Conservation (phyloP, 2,888 invertebrate genomes). For the Acleris literana region DNA sequence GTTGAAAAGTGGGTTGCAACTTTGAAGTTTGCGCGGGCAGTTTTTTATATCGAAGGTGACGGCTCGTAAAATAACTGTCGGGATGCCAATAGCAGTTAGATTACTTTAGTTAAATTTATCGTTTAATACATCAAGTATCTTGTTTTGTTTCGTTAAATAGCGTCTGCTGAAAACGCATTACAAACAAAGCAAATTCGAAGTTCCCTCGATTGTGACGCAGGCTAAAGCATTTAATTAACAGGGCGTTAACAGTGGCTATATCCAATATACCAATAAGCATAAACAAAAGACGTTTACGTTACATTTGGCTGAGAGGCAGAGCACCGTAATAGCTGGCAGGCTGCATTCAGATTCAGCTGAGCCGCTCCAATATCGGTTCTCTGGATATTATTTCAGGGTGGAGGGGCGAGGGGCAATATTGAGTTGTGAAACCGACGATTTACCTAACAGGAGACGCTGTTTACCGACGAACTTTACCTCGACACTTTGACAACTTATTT, state of each 20-base stretch:
- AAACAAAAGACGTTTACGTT: slow-evolving; percentile 73
- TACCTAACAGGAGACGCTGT: slow-evolving; percentile 77
- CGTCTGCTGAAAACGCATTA: neutral
- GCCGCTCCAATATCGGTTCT: slow-evolving; percentile 71
- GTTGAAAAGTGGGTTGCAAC: slow-evolving; percentile 25
- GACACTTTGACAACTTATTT: slow-evolving; percentile 83
- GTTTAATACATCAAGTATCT: neutral
- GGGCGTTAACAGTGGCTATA: slow-evolving; percentile 48
- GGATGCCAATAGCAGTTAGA: slow-evolving; percentile 19
- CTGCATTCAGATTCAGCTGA: slow-evolving; percentile 71
- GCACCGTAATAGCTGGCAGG: slow-evolving; percentile 59
- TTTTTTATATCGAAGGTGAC: slow-evolving; percentile 26
- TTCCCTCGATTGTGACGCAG: slow-evolving; percentile 37
- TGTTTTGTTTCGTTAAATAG: no score
- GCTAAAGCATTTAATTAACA: slow-evolving; percentile 49
- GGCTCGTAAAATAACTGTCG: slow-evolving; percentile 22
- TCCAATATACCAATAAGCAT: slow-evolving; percentile 57
- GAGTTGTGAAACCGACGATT: slow-evolving; percentile 80
- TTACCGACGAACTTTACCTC: slow-evolving; percentile 76
- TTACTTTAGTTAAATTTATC: slow-evolving; percentile 16
- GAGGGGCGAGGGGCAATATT: slow-evolving; percentile 70
- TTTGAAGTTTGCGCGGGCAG: slow-evolving; percentile 24
- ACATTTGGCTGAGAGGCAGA: slow-evolving; percentile 63
- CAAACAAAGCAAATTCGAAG: slow-evolving; percentile 3
- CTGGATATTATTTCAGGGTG: slow-evolving; percentile 76